Percentiles rank a stretch among this genome's conserved stretches.
phyloP scores from a whole-genome alignment of 1,140 invertebrate species.

The Atopsyche davidsoni region DNA sequence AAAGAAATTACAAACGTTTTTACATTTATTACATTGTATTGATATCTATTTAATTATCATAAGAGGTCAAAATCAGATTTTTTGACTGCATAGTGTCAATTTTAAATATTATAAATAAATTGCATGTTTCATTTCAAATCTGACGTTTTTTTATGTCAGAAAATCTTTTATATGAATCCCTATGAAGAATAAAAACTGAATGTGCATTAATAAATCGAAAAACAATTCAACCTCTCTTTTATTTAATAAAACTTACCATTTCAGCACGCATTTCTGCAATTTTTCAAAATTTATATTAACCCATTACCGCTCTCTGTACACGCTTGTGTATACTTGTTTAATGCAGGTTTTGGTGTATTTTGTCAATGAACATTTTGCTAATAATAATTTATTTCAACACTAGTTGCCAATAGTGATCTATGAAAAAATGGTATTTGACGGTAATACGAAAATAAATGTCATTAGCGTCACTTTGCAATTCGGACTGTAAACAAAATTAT shows the following conservation, averaged over 20 bases:
- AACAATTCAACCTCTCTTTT: slow-evolving; percentile 6
- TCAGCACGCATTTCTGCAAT: no score
- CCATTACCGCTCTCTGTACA: no score
- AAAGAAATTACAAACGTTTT: slow-evolving; percentile 23
- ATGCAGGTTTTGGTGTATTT: no score
- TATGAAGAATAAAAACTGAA: slow-evolving; percentile 23
- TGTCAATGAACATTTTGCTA: no score
- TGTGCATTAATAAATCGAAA: slow-evolving; percentile 25
- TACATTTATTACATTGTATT: slow-evolving; percentile 20
- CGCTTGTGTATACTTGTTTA: no score
- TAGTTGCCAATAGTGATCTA: no score
- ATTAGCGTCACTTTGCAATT: no score
- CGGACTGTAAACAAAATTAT: no score
- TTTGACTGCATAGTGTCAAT: slow-evolving; percentile 30
- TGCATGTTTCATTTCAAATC: slow-evolving; percentile 26
- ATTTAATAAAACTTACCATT: not conserved
- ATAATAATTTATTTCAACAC: no score
- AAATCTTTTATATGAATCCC: slow-evolving; percentile 28
- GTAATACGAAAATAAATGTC: no score
- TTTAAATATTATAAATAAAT: slow-evolving; percentile 25
- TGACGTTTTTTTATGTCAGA: slow-evolving; percentile 23
- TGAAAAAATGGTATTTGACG: no score
- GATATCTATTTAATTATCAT: slow-evolving; percentile 16
- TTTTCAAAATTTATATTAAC: no score
- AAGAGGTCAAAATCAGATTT: slow-evolving; percentile 16